Evolutionary conservation across 37 sponge, comb jelly and placozoan species (phyloP), one percentile per base, ranked within the genome.

Genomic region (Ianthella basta): DNA sequence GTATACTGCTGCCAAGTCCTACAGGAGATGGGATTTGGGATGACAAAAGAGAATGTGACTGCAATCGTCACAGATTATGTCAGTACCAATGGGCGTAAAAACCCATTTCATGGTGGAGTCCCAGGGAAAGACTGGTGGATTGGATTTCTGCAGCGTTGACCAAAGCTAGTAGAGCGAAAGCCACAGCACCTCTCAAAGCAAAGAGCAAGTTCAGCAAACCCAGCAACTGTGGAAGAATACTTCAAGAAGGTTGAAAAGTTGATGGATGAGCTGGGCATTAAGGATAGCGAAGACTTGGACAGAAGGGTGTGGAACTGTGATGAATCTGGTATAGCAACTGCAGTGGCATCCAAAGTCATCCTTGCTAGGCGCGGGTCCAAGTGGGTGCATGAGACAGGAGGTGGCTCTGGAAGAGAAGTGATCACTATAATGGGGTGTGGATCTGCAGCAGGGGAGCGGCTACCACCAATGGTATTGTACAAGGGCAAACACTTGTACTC

Each of bases 301-400:
- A n/a, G n/a, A n/a, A n/a, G n/a, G n/a, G n/a, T n/a, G n/a, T 82
- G 83, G 83, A 82, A 82, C 37, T 36, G 25, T 10, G 68, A 82
- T 36, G 83, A 82, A 29, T 41, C 68, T 5, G 83, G 68, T 1
- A 65, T 82, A 41, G 63, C 68, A n/a, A 19, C 40, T 29, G 61
- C 60, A 6, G 10, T 27, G 24, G 55, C 80, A 80, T 41, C 53
- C 68, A 82, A 82, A 54, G 65, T 38, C 5, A 1, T 82, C 53
- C 24, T 82, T 6, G 83, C 83, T 2, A 82, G 30, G 54, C 2
- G 53, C 0, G 83, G 83, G 13, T 4, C 2, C 0, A 21, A 27
- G 1, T 1, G 15, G 4, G 83, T 82, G 12, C 50, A 65, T 65
- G 83, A 82, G 33, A 54, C 37, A 15, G 83, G 83, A 12, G 83